These are phyloP conservation scores for Pseudonaja textilis DNA, from an alignment of 2,113 vertebrate species.

Conservation along the genomic window DNA sequence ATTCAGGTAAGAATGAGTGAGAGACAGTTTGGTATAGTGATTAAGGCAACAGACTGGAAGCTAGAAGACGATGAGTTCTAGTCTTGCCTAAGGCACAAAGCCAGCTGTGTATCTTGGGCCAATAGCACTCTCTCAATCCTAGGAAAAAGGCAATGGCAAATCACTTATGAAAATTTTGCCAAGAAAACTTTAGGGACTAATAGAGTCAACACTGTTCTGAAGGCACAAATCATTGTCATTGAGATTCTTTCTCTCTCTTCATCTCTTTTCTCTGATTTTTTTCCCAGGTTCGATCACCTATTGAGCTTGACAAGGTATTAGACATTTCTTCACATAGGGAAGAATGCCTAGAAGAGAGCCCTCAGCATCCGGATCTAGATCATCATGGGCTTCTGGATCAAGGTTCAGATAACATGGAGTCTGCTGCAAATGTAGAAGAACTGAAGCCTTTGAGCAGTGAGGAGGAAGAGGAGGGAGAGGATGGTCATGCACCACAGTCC, in stretches of 20 bases:
- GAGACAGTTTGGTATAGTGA: neutral
- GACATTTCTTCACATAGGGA: slow-evolving; percentile 36
- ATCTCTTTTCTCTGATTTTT: neutral
- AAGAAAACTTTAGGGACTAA: neutral
- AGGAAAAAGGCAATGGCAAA: neutral
- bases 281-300: slow-evolving; percentile 21
- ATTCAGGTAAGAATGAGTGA: neutral
- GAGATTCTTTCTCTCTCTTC: neutral
- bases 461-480: slow-evolving; percentile 71
- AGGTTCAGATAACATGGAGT: slow-evolving; percentile 40
- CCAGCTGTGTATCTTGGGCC: neutral
- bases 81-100: neutral
- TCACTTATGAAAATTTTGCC: neutral
- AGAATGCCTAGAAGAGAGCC: slow-evolving; percentile 38
- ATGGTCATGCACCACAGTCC: slow-evolving; percentile 22
- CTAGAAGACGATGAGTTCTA: neutral
- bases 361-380: slow-evolving; percentile 35
- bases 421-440: slow-evolving; percentile 64
- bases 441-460: slow-evolving; percentile 78
- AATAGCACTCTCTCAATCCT: neutral
- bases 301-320: neutral
- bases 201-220: neutral
- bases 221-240: neutral
- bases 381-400: slow-evolving; percentile 45
- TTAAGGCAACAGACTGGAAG: neutral